Percentiles rank a stretch among this genome's conserved stretches.
Evolutionary conservation across 2,888 invertebrate genomes (phyloP).

Genomic region (Zygaena filipendulae): DNA sequence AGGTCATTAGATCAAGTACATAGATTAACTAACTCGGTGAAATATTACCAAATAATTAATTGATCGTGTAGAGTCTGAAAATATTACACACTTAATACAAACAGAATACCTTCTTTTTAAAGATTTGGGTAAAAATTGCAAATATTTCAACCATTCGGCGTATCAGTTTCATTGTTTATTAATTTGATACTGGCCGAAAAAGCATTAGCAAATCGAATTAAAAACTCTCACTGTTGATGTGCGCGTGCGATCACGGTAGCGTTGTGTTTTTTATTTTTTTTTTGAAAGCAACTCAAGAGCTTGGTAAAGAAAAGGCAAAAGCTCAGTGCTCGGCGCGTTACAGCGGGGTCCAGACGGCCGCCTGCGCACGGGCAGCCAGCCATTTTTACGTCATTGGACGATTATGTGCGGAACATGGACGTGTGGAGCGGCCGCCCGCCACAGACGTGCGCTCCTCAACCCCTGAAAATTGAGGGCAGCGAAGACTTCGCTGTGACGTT

Average conservation of each 20-base stretch:
- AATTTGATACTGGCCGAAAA: no score
- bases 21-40: no score
- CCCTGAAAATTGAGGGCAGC: constrained; percentile 77
- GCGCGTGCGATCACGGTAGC: constrained; percentile 24
- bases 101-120: no score
- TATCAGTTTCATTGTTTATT: no score
- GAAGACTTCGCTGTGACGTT: constrained; percentile 85
- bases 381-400: no score
- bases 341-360: constrained; percentile 49
- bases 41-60: no score
- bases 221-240: constrained; percentile 30
- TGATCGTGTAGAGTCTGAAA: no score
- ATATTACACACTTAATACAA: no score
- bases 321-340: constrained; percentile 48
- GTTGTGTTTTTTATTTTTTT: constrained; percentile 20
- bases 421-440: constrained; percentile 77
- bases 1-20: no score
- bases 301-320: constrained; percentile 20
- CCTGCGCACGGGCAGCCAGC: constrained; percentile 39
- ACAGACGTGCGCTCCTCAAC: constrained; percentile 69
- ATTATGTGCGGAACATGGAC: constrained; percentile 72
- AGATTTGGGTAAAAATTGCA: no score
- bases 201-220: no score
- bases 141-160: no score
- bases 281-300: constrained; percentile 20